These are phyloP conservation scores for Bombyx huttoni DNA, from an alignment of 2,888 invertebrate genomes.

Conservation along the genomic window DNA sequence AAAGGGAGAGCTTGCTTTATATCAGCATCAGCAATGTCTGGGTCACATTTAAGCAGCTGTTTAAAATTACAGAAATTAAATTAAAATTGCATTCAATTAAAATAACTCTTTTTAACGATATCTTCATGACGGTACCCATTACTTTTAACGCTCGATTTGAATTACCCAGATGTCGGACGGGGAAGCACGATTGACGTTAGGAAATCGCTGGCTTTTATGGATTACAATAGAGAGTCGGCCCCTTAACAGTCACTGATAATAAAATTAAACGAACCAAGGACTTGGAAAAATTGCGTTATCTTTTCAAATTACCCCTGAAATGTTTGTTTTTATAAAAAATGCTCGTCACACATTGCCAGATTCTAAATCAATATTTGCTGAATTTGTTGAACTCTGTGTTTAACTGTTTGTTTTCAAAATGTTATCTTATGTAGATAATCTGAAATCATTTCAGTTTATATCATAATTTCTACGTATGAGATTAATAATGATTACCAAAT, in stretches of 20 bases:
- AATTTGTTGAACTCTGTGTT: too few species aligned
- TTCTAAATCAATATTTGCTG: too few species aligned
- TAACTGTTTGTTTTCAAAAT: too few species aligned
- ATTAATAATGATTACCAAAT: too few species aligned
- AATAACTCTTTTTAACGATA: constrained; percentile 25
- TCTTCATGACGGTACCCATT: constrained; percentile 40
- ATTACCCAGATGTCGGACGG: constrained; percentile 37
- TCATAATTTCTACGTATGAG: too few species aligned
- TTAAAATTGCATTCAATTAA: neutral
- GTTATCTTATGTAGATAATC: too few species aligned
- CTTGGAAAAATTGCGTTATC: constrained; percentile 59
- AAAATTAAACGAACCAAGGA: constrained; percentile 52
- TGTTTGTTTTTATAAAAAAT: constrained; percentile 16
- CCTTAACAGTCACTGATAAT: constrained; percentile 49
- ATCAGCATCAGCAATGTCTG: too few species aligned
- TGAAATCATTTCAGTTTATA: too few species aligned
- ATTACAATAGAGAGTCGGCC: constrained; percentile 22
- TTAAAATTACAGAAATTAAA: too few species aligned
- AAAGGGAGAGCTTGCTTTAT: too few species aligned
- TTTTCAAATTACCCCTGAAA: constrained; percentile 40
- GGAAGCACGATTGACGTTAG: constrained; percentile 15
- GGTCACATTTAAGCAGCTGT: too few species aligned
- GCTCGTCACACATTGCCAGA: too few species aligned
- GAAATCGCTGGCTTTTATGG: constrained; percentile 25
- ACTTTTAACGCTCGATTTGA: constrained; percentile 46